A percentile compares a stretch with the other conserved stretches of the same genome.
phyloP scores from a whole-genome alignment of 2,888 invertebrate genomes.

The Heliothis peltigera region DNA sequence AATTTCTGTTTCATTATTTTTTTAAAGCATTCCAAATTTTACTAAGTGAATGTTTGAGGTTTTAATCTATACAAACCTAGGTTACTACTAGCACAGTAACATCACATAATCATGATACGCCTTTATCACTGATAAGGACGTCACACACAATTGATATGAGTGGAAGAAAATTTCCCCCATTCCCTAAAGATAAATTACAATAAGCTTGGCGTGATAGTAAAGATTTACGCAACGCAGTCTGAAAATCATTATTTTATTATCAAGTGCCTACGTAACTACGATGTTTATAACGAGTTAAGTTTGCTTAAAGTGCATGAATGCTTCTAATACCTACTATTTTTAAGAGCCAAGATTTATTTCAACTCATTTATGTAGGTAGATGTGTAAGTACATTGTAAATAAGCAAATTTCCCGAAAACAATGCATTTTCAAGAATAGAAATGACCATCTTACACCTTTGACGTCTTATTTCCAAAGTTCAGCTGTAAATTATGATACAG shows the following conservation, averaged over 20 bases:
- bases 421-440: constrained; percentile 36
- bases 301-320: background rate
- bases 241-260: too few relatives aligned
- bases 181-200: constrained; percentile 13
- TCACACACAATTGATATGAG: constrained; percentile 16
- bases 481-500: too few relatives aligned
- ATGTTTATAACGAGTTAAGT: constrained; percentile 9
- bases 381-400: background rate
- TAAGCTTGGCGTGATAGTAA: constrained; percentile 15
- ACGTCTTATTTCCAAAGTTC: constrained; percentile 9
- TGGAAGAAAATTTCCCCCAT: constrained; percentile 39
- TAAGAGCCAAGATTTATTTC: too few relatives aligned
- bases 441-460: constrained; percentile 16
- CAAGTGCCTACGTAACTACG: too few relatives aligned
- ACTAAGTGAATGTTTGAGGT: background rate
- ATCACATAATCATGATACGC: constrained; percentile 25
- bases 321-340: too few relatives aligned
- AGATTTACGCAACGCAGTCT: constrained; percentile 8
- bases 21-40: background rate
- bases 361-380: too few relatives aligned
- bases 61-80: background rate
- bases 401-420: constrained; percentile 5
- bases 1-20: too few relatives aligned
- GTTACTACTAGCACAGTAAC: constrained; percentile 12
- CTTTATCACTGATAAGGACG: constrained; percentile 12